These are phyloP conservation scores for Semnornis frantzii DNA, from an alignment of 2,113 vertebrate species.

Conservation along the genomic window DNA sequence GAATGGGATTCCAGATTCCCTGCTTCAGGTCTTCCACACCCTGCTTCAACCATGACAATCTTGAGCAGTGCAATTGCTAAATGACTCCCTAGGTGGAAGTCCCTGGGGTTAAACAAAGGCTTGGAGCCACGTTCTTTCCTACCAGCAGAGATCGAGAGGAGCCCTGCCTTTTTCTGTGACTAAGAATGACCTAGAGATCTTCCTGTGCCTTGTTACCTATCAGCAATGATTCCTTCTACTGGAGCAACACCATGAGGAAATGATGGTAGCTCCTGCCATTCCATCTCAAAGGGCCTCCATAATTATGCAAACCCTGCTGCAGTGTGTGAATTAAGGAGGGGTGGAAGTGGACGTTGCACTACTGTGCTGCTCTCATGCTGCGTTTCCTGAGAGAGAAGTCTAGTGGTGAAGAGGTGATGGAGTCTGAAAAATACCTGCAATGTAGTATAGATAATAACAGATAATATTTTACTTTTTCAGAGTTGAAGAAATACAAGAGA, in stretches of 20 bases:
- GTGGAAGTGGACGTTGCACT: not conserved
- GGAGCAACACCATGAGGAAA: not conserved
- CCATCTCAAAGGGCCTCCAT: not conserved
- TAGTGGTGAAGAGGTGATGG: not conserved
- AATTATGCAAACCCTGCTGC: not conserved
- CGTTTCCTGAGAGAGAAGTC: not conserved
- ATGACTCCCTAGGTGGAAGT: not conserved
- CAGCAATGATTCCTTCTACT: not conserved
- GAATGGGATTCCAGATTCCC: not conserved
- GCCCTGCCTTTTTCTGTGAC: not conserved
- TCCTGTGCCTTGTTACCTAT: not conserved
- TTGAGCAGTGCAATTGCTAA: not conserved
- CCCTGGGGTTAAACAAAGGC: not conserved
- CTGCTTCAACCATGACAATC: not conserved
- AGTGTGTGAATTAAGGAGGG: not conserved
- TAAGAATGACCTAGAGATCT: not conserved
- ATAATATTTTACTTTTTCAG: slow-evolving; percentile 68
- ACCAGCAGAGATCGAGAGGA: not conserved
- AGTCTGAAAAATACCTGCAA: not conserved
- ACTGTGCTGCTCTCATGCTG: not conserved
- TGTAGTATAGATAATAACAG: not conserved
- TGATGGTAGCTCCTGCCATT: not conserved
- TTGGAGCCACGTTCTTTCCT: not conserved
- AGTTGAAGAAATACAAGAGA: slow-evolving; percentile 90
- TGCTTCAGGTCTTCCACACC: not conserved